Conservation (phyloP, 2,113 vertebrate genomes). For the Anarrhichthys ocellatus region DNA sequence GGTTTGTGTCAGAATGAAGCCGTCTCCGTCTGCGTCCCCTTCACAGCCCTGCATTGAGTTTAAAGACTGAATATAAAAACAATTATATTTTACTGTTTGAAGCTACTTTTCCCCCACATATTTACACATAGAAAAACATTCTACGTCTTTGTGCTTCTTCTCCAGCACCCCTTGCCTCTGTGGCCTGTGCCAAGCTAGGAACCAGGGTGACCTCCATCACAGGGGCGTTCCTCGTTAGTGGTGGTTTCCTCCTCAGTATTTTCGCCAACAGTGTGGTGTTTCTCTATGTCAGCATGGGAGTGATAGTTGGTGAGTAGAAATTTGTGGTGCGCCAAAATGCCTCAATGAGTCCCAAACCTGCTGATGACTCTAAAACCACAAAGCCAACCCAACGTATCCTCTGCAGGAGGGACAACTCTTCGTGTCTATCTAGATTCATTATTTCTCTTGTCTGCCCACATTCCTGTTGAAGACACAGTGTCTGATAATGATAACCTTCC, state of each 20-base stretch:
- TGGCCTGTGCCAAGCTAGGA: constrained; percentile 86
- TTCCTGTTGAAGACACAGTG: background rate
- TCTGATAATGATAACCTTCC: background rate
- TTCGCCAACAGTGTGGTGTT: constrained; percentile 87
- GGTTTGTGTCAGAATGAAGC: constrained; percentile 76
- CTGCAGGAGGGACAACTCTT: background rate
- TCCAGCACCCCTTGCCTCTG: constrained; percentile 87
- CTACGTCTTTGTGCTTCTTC: background rate
- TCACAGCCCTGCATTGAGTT: background rate
- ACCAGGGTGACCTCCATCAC: constrained; percentile 84
- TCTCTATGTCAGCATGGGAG: constrained; percentile 93
- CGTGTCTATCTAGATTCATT: background rate
- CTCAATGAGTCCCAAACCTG: background rate
- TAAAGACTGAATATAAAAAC: background rate
- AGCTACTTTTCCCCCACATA: background rate
- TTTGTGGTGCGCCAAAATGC: background rate
- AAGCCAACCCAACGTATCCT: background rate
- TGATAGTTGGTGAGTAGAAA: constrained; percentile 88
- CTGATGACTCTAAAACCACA: background rate
- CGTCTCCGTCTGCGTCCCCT: background rate
- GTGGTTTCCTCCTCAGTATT: constrained; percentile 90
- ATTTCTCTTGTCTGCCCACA: background rate
- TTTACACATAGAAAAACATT: background rate
- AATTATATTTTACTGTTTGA: background rate
- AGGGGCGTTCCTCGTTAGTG: constrained; percentile 85